Conservation (phyloP, 2,888 invertebrate genomes). For the Yponomeuta cagnagella region DNA sequence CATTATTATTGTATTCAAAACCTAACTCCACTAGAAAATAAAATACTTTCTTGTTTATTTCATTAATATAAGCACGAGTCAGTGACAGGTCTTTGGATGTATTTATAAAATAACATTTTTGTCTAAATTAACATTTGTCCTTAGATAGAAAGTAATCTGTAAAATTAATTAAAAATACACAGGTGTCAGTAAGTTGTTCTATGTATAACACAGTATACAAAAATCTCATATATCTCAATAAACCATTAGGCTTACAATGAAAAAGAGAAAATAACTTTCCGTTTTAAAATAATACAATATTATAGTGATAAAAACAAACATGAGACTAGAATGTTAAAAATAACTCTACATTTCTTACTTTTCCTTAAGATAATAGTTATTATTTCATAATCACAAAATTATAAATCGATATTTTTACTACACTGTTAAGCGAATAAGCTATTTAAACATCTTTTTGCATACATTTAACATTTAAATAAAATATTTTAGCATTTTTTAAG, state of each 20-base stretch:
- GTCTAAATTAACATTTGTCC: conserved; percentile 14
- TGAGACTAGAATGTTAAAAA: conserved; percentile 69
- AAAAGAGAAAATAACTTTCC: conserved; percentile 32
- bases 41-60: conserved; percentile 17
- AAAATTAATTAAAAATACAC: background rate
- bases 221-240: conserved; percentile 30
- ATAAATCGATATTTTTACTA: conserved; percentile 29
- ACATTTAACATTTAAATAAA: conserved; percentile 12
- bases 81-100: conserved; percentile 12
- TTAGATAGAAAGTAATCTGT: conserved; percentile 18
- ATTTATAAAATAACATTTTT: background rate
- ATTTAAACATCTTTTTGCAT: conserved; percentile 7
- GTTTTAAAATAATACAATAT: conserved; percentile 47
- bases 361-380: conserved; percentile 29
- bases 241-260: conserved; percentile 26
- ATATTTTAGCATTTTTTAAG: conserved; percentile 18
- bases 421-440: conserved; percentile 7
- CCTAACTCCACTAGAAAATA: conserved; percentile 19
- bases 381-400: conserved; percentile 26
- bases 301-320: conserved; percentile 49
- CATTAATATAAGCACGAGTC: conserved; percentile 15
- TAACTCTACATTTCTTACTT: conserved; percentile 27
- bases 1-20: conserved; percentile 16
- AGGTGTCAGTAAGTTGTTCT: background rate
- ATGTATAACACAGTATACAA: conserved; percentile 20